Percentiles rank a stretch among this genome's conserved stretches.
Evolutionary conservation across 2,888 invertebrate species (phyloP).

Genomic region (Lepidonotus clava): DNA sequence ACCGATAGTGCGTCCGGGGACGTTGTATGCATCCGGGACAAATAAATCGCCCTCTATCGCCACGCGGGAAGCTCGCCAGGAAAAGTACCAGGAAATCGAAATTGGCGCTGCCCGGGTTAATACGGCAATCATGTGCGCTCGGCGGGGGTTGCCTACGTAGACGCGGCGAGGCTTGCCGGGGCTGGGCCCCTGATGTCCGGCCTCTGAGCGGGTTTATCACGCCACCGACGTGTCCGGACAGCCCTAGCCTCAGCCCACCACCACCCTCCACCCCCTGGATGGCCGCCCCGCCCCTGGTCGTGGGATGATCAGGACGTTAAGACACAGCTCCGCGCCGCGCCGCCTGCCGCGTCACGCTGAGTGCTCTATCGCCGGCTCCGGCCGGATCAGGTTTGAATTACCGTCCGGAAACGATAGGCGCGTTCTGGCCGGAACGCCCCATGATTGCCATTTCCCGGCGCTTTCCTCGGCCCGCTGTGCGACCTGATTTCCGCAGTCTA

Average conservation of each 20-base stretch:
- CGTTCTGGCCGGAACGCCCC: background rate
- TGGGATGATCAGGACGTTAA: conserved; percentile 36
- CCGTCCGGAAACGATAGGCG: conserved; percentile 51
- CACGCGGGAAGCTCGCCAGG: background rate
- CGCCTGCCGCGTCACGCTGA: conserved; percentile 18
- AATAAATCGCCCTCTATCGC: conserved; percentile 49
- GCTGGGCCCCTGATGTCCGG: background rate
- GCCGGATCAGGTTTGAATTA: conserved; percentile 44
- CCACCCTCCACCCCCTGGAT: background rate
- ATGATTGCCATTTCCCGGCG: conserved; percentile 46
- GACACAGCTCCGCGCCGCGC: background rate
- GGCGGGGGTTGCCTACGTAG: conserved; percentile 18
- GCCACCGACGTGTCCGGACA: background rate
- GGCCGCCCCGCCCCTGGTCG: background rate
- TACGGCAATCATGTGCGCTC: conserved; percentile 47
- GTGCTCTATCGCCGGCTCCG: conserved; percentile 38
- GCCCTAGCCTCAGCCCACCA: background rate
- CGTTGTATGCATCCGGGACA: background rate
- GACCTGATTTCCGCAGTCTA: background rate
- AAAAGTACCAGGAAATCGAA: conserved; percentile 49
- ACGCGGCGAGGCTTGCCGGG: background rate
- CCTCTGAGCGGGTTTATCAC: conserved; percentile 17
- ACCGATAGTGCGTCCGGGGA: background rate
- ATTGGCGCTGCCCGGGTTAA: conserved; percentile 43
- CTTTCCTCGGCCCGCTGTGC: background rate